Base-by-base conservation (phyloP, 2,797 vertebrate species). In the Acomys russatus region DNA sequence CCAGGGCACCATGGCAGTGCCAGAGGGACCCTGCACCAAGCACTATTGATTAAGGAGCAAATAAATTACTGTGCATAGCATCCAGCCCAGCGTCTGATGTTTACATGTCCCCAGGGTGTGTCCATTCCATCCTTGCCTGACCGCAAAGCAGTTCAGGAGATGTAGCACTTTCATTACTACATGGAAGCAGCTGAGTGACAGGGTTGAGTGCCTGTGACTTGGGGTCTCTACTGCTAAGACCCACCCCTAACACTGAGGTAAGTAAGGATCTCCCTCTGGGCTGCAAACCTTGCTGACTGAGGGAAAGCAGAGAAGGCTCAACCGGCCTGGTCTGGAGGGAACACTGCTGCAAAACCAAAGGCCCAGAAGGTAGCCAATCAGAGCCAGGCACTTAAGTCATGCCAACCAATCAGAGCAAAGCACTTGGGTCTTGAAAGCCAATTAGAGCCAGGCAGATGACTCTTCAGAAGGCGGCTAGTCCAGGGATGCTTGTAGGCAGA, bases 1-100 rank as follows among this genome's bases (percentile, higher is more conserved):
- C 30, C 56, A 14, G 23, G 90, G n/a, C 3, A 23, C 22, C 25
- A 49, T 28, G 33, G 22, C 23, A 23, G 8, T 61, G 56, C 63
- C n/a, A 35, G 66, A 49, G 35, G 51, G 35, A 51, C n/a, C 61
- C 61, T 56, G 12, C 1, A 4, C 20, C n/a, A 23, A 70, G 33
- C 33, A 86, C 49, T 54, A 35, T 17, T 12, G 33, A 1, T 15
- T 3, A 51, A 84, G 61, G 14, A 20, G 4, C 9, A 44, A 33
- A 3, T 54, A n/a, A 25, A 20, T 9, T 14, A 33, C 35, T 20
- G 3, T 6, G 5, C 17, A 49, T 61, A 63, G 44, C 44, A 7
- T 28, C 82, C n/a, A 44, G 59, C 77, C 63, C 6, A 0, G n/a
- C 0, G 11, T 51, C 90, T 7, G 3, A 10, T 17, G 1, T 1